These are phyloP conservation scores for Lagocephalus sceleratus DNA, from an alignment of 2,797 vertebrate species.

Conservation along the genomic window DNA sequence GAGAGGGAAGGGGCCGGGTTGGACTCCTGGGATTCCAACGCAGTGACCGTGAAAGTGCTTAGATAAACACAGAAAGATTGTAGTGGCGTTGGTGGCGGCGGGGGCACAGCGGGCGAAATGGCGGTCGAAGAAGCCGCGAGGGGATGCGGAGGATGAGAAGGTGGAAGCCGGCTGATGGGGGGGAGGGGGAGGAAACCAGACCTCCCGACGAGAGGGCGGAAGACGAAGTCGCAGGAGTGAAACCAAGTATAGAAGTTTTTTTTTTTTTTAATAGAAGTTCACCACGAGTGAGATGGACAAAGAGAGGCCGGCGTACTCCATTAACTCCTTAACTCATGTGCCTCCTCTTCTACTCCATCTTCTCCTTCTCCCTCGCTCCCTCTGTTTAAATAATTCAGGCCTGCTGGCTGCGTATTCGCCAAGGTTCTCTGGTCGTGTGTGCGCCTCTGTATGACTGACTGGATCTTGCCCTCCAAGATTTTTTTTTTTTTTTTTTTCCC, in stretches of 20 bases:
- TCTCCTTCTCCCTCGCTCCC: slow-evolving; percentile 29
- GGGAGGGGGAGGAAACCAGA: slow-evolving; percentile 57
- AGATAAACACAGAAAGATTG: slow-evolving; percentile 78
- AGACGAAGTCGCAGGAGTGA: slow-evolving; percentile 25
- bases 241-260: slow-evolving; percentile 46
- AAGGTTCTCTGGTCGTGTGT: slow-evolving; percentile 25
- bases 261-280: slow-evolving; percentile 37
- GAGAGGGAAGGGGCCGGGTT: slow-evolving; percentile 67
- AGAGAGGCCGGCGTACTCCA: slow-evolving; percentile 26
- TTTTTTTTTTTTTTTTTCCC: too few relatives aligned
- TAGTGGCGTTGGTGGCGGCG: slow-evolving; percentile 1
- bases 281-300: slow-evolving; percentile 32
- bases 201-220: slow-evolving; percentile 43
- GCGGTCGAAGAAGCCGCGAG: slow-evolving; percentile 37
- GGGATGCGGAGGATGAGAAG: slow-evolving; percentile 42
- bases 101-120: slow-evolving; percentile 23
- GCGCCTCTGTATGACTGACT: slow-evolving; percentile 2
- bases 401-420: slow-evolving; percentile 44
- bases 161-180: slow-evolving; percentile 40
- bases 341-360: slow-evolving; percentile 27
- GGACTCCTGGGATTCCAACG: slow-evolving; percentile 79
- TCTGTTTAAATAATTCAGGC: slow-evolving; percentile 67
- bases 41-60: slow-evolving; percentile 86
- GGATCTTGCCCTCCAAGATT: slow-evolving; percentile 17
- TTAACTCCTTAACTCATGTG: slow-evolving; percentile 30